Conservation (phyloP, 2,797 vertebrate species). For the Notolepis coatsorum region DNA sequence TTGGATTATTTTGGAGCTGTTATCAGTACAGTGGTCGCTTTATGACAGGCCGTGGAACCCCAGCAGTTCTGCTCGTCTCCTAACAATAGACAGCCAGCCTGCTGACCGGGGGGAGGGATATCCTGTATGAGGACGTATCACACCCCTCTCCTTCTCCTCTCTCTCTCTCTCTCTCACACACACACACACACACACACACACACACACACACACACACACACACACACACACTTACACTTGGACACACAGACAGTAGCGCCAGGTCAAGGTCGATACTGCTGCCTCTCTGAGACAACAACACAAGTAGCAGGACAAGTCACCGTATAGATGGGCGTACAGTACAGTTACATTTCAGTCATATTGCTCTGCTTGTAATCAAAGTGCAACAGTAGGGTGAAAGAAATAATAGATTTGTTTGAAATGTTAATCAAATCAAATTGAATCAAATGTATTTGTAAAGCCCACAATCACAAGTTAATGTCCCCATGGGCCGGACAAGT, state of each 20-base stretch:
- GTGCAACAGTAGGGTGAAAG: too few species aligned
- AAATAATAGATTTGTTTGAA: too few species aligned
- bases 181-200: slow-evolving; percentile 22
- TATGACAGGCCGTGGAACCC: slow-evolving; percentile 48
- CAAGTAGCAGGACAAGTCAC: slow-evolving; percentile 54
- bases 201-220: slow-evolving; percentile 36
- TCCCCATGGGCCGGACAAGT: too few species aligned
- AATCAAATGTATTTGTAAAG: too few species aligned
- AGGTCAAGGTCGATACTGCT: slow-evolving; percentile 77
- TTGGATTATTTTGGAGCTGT: slow-evolving; percentile 19
- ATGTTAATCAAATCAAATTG: too few species aligned
- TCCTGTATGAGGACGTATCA: slow-evolving; percentile 85
- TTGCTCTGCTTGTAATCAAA: too few species aligned
- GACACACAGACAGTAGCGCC: slow-evolving; percentile 32
- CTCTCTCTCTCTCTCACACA: slow-evolving; percentile 2
- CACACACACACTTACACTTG: neutral
- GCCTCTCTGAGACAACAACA: slow-evolving; percentile 74
- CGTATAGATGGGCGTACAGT: too few species aligned
- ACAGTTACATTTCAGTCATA: too few species aligned
- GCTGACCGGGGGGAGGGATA: slow-evolving; percentile 81
- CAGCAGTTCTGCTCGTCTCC: slow-evolving; percentile 60
- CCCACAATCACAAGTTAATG: too few species aligned
- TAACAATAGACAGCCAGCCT: slow-evolving; percentile 83
- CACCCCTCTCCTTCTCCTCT: slow-evolving; percentile 44
- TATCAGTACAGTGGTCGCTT: slow-evolving; percentile 35